Evolutionary conservation across 2,113 vertebrate species (phyloP), one percentile per base, ranked within the genome.

Genomic region (Poeciliopsis occidentalis): DNA sequence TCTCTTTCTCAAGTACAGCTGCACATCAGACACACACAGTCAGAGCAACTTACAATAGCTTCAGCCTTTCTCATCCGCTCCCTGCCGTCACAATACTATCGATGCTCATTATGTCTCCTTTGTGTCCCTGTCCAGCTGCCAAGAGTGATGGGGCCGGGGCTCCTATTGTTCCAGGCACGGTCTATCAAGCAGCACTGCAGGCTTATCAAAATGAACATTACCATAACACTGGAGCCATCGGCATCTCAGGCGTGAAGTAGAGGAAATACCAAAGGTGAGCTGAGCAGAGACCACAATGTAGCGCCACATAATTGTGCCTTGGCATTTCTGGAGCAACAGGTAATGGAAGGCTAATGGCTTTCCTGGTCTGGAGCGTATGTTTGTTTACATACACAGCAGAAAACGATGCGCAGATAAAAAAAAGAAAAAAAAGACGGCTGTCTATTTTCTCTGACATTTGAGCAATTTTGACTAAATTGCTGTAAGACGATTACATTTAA

Each of bases 131-230:
- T 80, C 85, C 75, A 75, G 31, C 84, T 76, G 88, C 86, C 86
- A 75, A 64, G 83, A 90, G 76, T 34, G 68, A 78, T 51, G 78
- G 68, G 84, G 80, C 82, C 76, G 60, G 69, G 69, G 71, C 67
- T 69, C 24, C 70, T 32, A 81, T 91, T 91, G 84, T 92, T 88
- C 79, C 64, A 68, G 75, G 10, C 27, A 51, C 78, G 70, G 87
- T 84, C 88, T 79, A 78, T 92, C 88, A 88, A 84, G 75, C 64
- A 1, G 10, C 71, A 37, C 69, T 44, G 72, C 61, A 0, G 57
- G 64, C 85, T 90, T 90, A 90, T 78, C 87, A 88, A 80, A 89
- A 87, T 76, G 71, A 88, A 87, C 87, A 90, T 93, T 89, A 85
- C 85, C 91, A 90, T 90, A 82, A 91, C 75, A 91, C 73, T 84